A percentile compares a stretch with the other conserved stretches of the same genome.
Evolutionary conservation across 2,797 vertebrate genomes (phyloP).

Genomic region (Takifugu ocellatus): DNA sequence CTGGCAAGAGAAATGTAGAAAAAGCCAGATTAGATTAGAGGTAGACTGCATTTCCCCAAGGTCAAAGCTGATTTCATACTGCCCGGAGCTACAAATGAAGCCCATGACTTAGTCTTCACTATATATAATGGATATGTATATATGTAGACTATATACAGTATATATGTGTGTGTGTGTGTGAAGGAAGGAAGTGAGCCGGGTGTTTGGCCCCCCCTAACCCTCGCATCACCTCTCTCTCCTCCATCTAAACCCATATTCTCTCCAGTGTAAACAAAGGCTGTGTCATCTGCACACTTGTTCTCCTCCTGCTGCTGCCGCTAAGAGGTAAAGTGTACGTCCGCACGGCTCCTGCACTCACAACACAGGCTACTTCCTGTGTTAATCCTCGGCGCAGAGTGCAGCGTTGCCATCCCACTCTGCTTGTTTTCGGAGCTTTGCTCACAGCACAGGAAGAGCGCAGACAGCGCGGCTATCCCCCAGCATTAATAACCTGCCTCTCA

Average conservation of each 20-base stretch:
- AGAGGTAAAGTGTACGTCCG: conserved; percentile 38
- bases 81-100: not conserved
- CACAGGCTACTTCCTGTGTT: conserved; percentile 51
- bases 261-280: conserved; percentile 67
- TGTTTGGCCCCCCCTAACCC: conserved; percentile 56
- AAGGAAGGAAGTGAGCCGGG: conserved; percentile 76
- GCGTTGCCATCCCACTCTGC: conserved; percentile 21
- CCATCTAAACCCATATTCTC: conserved; percentile 64
- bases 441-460: conserved; percentile 33
- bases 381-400: conserved; percentile 40
- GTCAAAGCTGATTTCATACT: not conserved
- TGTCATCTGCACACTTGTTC: conserved; percentile 62
- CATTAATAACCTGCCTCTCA: conserved; percentile 49
- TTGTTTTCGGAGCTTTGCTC: conserved; percentile 24
- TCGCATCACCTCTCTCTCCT: conserved; percentile 33
- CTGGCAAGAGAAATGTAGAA: conserved; percentile 7
- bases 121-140: too few species aligned
- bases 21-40: conserved; percentile 13
- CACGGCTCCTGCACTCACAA: conserved; percentile 32
- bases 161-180: conserved; percentile 33
- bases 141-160: too few species aligned
- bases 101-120: too few species aligned
- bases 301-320: conserved; percentile 48
- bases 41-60: conserved; percentile 2
- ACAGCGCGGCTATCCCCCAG: conserved; percentile 32